Conservation (phyloP, 2,797 vertebrate genomes). For the Myripristis jacobus region DNA sequence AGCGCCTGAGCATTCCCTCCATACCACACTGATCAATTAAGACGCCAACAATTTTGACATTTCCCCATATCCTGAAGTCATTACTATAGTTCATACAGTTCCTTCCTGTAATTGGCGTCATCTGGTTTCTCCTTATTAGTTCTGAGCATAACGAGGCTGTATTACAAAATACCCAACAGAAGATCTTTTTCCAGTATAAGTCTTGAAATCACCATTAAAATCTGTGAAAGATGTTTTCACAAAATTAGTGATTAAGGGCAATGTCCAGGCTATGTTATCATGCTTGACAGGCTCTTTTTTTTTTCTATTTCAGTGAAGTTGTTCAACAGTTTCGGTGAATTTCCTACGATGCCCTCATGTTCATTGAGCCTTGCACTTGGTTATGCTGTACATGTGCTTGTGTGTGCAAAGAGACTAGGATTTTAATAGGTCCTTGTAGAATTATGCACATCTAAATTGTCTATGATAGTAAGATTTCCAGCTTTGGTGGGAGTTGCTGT, state of each 20-base stretch:
- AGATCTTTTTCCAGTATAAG: no score
- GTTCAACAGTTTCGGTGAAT: neutral
- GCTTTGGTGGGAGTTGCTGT: no score
- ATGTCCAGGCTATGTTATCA: no score
- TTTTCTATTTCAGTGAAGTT: neutral
- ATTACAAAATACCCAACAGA: no score
- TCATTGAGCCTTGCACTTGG: neutral
- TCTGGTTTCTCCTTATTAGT: neutral
- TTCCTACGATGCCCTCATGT: neutral
- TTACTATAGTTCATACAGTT: neutral
- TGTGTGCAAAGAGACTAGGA: no score
- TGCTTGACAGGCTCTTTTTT: no score
- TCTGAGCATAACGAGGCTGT: neutral
- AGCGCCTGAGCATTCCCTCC: neutral
- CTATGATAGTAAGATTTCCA: no score
- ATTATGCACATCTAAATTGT: no score
- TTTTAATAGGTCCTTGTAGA: no score
- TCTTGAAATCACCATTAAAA: no score
- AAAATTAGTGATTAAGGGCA: no score
- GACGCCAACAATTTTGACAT: slow-evolving; percentile 11
- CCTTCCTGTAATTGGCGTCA: slow-evolving; percentile 11
- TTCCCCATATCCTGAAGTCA: slow-evolving; percentile 16
- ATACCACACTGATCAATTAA: slow-evolving; percentile 1
- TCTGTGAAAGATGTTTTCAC: no score
- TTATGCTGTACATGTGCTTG: neutral